Evolutionary conservation across 2,113 vertebrate species (phyloP).

Genomic region (Cygnus atratus): DNA sequence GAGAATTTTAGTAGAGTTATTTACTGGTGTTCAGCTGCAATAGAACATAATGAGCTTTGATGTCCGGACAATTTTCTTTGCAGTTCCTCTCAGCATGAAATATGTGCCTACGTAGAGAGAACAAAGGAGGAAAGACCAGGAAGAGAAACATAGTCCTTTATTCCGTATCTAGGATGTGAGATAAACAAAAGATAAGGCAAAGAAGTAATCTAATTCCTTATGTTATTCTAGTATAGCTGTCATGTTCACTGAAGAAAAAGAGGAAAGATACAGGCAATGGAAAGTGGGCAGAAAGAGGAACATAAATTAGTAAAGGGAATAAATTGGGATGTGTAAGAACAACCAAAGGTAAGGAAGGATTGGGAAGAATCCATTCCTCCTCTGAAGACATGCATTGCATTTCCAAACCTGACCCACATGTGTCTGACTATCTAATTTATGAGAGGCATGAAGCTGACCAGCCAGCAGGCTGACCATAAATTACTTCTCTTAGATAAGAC

Average conservation of each 20-base stretch:
- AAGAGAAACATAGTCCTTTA: not conserved
- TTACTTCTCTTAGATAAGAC: slow-evolving; percentile 32
- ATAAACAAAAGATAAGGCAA: not conserved
- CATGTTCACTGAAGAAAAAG: not conserved
- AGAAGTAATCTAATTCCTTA: not conserved
- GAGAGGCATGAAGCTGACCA: slow-evolving; percentile 20
- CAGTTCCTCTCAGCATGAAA: not conserved
- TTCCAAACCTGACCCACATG: slow-evolving; percentile 61
- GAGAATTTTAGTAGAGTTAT: not conserved
- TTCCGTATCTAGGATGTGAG: not conserved
- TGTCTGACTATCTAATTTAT: slow-evolving; percentile 67
- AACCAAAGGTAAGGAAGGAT: not conserved
- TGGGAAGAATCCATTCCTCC: not conserved
- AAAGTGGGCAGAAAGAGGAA: not conserved
- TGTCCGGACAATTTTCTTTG: not conserved
- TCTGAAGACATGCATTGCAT: not conserved
- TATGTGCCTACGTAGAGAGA: not conserved
- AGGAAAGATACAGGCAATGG: not conserved
- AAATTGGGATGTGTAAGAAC: not conserved
- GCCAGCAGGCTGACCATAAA: slow-evolving; percentile 40
- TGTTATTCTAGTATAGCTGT: not conserved
- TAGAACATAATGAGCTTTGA: not conserved
- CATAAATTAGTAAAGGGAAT: not conserved
- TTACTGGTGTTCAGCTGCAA: not conserved
- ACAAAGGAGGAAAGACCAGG: not conserved